These are phyloP conservation scores for Hormaphis cornu DNA, from an alignment of 1,140 invertebrate genomes.

Conservation along the genomic window DNA sequence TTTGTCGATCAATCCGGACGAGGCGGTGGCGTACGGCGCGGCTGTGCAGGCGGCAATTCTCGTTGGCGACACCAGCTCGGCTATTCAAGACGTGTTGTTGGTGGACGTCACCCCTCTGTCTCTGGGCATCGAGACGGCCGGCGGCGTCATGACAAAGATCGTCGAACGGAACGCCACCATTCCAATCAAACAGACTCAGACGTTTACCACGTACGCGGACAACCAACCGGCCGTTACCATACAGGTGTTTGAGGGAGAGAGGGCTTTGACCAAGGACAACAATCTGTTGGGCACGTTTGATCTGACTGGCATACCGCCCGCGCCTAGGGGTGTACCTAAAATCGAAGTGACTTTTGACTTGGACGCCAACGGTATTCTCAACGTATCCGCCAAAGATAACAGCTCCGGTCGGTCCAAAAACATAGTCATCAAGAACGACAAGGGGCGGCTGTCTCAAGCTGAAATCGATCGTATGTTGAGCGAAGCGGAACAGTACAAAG, in stretches of 20 bases:
- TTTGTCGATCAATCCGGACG: conserved; percentile 70
- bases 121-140: conserved; percentile 42
- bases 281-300: conserved; percentile 64
- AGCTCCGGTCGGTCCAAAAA: no score
- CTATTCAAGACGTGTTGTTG: conserved; percentile 43
- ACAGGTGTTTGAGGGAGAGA: conserved; percentile 59
- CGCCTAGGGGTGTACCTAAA: conserved; percentile 67
- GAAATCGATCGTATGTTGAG: no score
- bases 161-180: conserved; percentile 56
- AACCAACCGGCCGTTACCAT: conserved; percentile 61
- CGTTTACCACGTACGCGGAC: no score
- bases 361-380: conserved; percentile 69
- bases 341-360: conserved; percentile 69
- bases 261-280: conserved; percentile 67
- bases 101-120: conserved; percentile 48
- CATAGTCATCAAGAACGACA: no score
- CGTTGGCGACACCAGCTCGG: conserved; percentile 49
- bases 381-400: conserved; percentile 60
- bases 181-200: conserved; percentile 55
- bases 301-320: no score
- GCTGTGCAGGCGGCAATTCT: conserved; percentile 69
- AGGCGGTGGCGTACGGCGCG: conserved; percentile 62
- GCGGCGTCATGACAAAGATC: conserved; percentile 52
- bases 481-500: no score
- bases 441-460: no score